These are phyloP conservation scores for Antedon mediterranea DNA, from an alignment of 53 echinoderm and acorn worm species.

Conservation along the genomic window DNA sequence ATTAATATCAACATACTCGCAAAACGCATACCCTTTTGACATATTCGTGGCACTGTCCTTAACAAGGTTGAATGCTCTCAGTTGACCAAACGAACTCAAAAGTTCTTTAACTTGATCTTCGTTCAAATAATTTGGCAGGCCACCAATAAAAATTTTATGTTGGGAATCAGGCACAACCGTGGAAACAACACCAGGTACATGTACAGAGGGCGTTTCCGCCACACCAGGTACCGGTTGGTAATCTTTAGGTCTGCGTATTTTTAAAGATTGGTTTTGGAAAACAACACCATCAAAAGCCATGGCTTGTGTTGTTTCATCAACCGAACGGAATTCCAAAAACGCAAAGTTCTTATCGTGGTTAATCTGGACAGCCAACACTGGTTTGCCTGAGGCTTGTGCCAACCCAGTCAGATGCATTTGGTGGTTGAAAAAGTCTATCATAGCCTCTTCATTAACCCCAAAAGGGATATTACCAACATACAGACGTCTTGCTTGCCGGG, in stretches of 20 bases:
- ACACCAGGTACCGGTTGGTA: conserved; percentile 93
- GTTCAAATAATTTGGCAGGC: conserved; percentile 91
- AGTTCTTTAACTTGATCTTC: conserved; percentile 98
- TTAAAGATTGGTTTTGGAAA: conserved; percentile 89
- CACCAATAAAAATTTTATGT: conserved; percentile 97
- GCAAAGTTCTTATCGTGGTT: conserved; percentile 99
- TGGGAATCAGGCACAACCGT: conserved; percentile 94
- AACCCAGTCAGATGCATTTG: conserved; percentile 63
- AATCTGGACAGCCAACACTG: conserved; percentile 87
- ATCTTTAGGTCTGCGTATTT: conserved; percentile 96
- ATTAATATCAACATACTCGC: conserved; percentile 72
- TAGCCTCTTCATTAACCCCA: conserved; percentile 95
- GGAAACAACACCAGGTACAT: conserved; percentile 96
- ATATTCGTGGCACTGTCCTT: conserved; percentile 97
- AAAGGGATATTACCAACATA: conserved; percentile 98
- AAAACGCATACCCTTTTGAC: conserved; percentile 98
- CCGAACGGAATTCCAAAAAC: conserved; percentile 90
- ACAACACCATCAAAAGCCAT: conserved; percentile 97
- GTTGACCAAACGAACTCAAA: conserved; percentile 82
- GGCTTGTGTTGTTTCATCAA: conserved; percentile 97
- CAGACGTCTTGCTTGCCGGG: conserved; percentile 76
- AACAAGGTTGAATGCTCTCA: conserved; percentile 94
- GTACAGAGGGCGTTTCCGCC: conserved; percentile 75
- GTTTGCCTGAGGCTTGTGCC: conserved; percentile 64
- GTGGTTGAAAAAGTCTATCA: conserved; percentile 94